Conservation (phyloP, 2,113 vertebrate genomes). For the Erpornis zantholeuca region DNA sequence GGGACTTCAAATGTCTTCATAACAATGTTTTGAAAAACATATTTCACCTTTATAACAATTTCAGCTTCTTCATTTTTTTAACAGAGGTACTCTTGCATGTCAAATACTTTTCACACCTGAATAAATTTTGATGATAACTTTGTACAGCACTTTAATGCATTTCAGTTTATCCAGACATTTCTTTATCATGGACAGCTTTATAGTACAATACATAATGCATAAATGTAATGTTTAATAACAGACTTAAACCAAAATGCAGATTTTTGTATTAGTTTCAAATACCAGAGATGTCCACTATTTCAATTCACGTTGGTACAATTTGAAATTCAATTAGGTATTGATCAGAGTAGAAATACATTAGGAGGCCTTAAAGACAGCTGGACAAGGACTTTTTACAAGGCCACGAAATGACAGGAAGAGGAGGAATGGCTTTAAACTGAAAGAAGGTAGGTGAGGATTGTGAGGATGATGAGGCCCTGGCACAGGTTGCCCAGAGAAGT, state of each 20-base stretch:
- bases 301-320: not conserved
- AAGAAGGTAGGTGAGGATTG: not conserved
- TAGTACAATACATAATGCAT: not conserved
- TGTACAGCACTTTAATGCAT: not conserved
- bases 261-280: not conserved
- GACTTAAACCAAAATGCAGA: not conserved
- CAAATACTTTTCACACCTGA: not conserved
- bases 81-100: not conserved
- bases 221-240: not conserved
- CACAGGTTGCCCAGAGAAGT: not conserved
- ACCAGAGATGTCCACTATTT: not conserved
- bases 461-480: not conserved
- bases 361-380: not conserved
- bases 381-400: not conserved
- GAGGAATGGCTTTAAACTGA: not conserved
- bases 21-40: not conserved
- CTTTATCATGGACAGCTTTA: not conserved
- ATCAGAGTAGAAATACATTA: not conserved
- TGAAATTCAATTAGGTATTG: not conserved
- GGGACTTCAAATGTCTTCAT: not conserved
- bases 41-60: not conserved
- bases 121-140: not conserved
- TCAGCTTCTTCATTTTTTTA: not conserved
- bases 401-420: not conserved
- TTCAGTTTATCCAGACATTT: not conserved